These are phyloP conservation scores for Odontesthes bonariensis DNA, from an alignment of 2,113 vertebrate species.

Conservation along the genomic window DNA sequence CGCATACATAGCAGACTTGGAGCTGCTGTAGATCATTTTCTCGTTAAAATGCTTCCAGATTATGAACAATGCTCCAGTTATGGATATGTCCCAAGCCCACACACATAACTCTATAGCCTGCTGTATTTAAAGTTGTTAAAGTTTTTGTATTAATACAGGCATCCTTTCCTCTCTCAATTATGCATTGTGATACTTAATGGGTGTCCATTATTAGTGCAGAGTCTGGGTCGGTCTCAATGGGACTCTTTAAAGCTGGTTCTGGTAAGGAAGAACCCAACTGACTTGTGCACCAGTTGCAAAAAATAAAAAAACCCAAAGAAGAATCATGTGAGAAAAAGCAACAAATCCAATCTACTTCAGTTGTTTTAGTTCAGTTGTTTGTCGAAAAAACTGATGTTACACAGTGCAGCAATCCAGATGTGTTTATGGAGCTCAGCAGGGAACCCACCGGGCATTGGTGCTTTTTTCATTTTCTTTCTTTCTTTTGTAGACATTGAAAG, in stretches of 20 bases:
- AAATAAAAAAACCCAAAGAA: neutral
- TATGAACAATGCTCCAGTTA: neutral
- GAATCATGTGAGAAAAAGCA: neutral
- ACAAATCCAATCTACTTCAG: neutral
- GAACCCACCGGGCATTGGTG: conserved; percentile 6
- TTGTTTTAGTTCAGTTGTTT: conserved; percentile 11
- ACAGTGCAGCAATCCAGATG: neutral
- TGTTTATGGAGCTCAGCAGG: conserved; percentile 19
- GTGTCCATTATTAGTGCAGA: no score
- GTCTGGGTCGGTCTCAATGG: no score
- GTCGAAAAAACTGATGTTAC: neutral
- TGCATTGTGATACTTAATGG: no score
- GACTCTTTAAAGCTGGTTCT: neutral
- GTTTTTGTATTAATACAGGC: neutral
- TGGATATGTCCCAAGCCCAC: neutral
- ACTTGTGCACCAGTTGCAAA: neutral
- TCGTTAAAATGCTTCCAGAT: conserved; percentile 12
- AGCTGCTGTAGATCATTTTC: conserved; percentile 8
- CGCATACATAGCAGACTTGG: conserved; percentile 20
- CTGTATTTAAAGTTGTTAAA: neutral
- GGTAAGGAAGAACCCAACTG: neutral
- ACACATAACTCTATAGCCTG: neutral
- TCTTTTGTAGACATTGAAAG: conserved; percentile 10
- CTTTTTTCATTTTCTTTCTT: conserved; percentile 5
- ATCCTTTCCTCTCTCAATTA: no score